Percentiles rank a stretch among this genome's conserved stretches.
phyloP scores from a whole-genome alignment of 2,113 vertebrate genomes.

The Hydrolagus affinis region DNA sequence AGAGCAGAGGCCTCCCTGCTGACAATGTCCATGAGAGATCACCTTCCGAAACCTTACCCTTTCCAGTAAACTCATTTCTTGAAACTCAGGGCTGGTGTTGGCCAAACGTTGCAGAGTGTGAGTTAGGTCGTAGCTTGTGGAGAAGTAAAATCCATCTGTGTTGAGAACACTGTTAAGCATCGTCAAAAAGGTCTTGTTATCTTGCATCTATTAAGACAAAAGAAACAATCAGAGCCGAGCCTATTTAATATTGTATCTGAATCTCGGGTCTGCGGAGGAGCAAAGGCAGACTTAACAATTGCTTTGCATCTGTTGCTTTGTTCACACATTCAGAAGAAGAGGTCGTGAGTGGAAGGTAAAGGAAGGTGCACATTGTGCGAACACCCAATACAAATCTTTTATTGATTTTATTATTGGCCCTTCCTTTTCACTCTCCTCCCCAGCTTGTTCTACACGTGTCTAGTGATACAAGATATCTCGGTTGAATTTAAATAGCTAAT shows the following conservation, averaged over 20 bases:
- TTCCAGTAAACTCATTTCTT: slow-evolving; percentile 91
- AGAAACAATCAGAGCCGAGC: neutral
- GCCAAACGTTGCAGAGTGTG: slow-evolving; percentile 83
- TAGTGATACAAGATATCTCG: no score
- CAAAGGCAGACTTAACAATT: no score
- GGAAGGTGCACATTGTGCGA: no score
- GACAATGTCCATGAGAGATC: neutral
- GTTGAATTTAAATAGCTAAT: no score
- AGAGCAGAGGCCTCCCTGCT: neutral
- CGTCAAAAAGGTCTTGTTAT: slow-evolving; percentile 85
- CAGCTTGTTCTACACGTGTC: no score
- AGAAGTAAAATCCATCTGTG: slow-evolving; percentile 86
- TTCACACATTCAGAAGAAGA: no score
- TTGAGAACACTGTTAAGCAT: slow-evolving; percentile 82
- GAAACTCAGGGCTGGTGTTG: slow-evolving; percentile 93
- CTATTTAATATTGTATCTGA: neutral
- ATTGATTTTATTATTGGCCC: no score
- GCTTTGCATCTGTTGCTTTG: no score
- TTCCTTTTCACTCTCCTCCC: no score
- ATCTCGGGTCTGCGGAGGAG: no score
- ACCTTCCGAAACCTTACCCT: slow-evolving; percentile 63
- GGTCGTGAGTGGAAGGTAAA: no score
- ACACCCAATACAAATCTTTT: no score
- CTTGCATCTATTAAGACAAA: slow-evolving; percentile 70
- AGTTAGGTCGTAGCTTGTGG: slow-evolving; percentile 81